Base-by-base conservation (phyloP, 2,113 vertebrate genomes). In the Corythaixoides concolor region DNA sequence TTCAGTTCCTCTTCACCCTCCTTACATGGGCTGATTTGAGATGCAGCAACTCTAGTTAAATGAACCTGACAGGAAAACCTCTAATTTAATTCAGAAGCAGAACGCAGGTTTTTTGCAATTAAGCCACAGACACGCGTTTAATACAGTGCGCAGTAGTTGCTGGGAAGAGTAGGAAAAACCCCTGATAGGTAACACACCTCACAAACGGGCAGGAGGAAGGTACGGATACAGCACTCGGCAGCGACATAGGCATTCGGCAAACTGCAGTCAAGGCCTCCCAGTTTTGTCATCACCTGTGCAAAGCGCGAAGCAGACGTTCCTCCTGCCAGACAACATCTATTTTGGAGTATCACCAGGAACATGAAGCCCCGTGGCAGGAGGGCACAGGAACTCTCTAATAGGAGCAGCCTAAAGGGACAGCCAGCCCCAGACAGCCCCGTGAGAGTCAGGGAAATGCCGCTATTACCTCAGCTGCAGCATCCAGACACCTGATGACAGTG, bases 61-160 rank as follows among this genome's bases (percentile, higher is more conserved):
- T 7, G 49, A 93, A 92, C 73, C 86, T 69, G 66, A 79, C 50
- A 85, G 86, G 91, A 91, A 94, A 95, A 41, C 89, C 50, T 97
- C 88, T 95, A 92, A 94, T 93, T 88, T 72, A 60, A 89, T 88
- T 96, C 88, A 93, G 77, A 66, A 91, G 56, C 6, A 0, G 41
- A 96, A 96, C 80, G 87, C 75, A 95, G 77, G 78, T 89, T 73
- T 94, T 66, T 59, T 88, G 88, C 43, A 88, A 70, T 94, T 86
- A 92, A 96, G 79, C 67, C 58, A 11, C 49, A 92, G 90, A 28
- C 53, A 93, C 10, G 6, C 43, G 15, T 94, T 95, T 96, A 94
- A 93, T 86, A 75, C 55, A 79, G 84, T n/a, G 28, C 5, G 12
- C 81, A 60, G 32, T 43, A 80, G 81, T 68, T 86, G 47, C 82